Conservation (phyloP, 2,113 vertebrate genomes). For the Paramisgurnus dabryanus region DNA sequence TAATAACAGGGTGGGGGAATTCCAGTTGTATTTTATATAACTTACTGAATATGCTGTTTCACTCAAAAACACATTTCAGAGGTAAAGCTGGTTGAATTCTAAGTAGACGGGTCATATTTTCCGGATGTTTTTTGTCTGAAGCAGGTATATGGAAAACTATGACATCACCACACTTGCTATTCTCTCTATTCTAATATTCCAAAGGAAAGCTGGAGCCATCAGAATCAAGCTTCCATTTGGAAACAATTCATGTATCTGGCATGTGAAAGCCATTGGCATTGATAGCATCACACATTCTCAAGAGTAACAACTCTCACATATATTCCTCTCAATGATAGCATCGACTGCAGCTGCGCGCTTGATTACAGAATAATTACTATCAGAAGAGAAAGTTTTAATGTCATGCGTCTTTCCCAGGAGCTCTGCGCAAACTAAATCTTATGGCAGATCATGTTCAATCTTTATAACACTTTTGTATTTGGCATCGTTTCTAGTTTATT, state of each 20-base stretch:
- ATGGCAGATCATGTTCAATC: too few relatives aligned
- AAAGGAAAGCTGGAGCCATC: conserved; percentile 32
- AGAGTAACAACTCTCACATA: conserved; percentile 57
- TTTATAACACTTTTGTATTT: background rate
- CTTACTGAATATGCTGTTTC: too few relatives aligned
- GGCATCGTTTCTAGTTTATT: background rate
- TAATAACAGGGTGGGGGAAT: too few relatives aligned
- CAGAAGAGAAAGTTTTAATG: conserved; percentile 6
- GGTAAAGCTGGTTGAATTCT: too few relatives aligned
- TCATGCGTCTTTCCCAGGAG: background rate
- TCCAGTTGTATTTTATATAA: too few relatives aligned
- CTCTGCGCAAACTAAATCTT: background rate
- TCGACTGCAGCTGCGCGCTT: background rate
- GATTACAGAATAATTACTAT: conserved; percentile 20
- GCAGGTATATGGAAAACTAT: too few relatives aligned
- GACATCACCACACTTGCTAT: conserved; percentile 44
- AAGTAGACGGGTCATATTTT: too few relatives aligned
- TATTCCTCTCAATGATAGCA: conserved; percentile 49
- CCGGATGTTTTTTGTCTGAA: too few relatives aligned
- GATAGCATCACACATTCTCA: conserved; percentile 68
- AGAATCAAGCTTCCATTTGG: conserved; percentile 65
- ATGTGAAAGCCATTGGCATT: conserved; percentile 64
- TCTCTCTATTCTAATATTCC: conserved; percentile 46
- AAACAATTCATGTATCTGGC: conserved; percentile 63
- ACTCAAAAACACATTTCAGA: too few relatives aligned